These are phyloP conservation scores for Camponotus floridanus DNA, from an alignment of 1,140 invertebrate genomes.

Conservation along the genomic window DNA sequence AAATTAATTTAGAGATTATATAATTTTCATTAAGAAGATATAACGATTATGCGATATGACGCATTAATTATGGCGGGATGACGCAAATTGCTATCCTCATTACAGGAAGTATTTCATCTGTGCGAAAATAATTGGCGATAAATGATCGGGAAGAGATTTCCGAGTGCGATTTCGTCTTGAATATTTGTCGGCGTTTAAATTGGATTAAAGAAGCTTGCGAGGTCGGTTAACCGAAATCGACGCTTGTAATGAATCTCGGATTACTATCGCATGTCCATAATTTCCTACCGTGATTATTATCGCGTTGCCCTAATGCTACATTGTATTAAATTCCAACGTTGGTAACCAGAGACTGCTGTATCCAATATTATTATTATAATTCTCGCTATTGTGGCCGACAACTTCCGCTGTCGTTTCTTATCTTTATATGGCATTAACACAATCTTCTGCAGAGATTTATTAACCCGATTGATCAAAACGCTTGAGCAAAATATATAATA, in stretches of 20 bases:
- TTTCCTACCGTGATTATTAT: conserved; percentile 62
- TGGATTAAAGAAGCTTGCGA: conserved; percentile 56
- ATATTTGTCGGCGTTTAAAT: conserved; percentile 41
- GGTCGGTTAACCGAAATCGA: conserved; percentile 49
- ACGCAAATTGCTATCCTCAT: conserved; percentile 29
- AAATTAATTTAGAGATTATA: too few species aligned
- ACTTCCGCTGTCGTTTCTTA: conserved; percentile 35
- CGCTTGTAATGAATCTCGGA: conserved; percentile 62
- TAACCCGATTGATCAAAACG: background rate
- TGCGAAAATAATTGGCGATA: conserved; percentile 47
- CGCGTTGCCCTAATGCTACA: conserved; percentile 59
- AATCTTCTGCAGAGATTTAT: conserved; percentile 7
- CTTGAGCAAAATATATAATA: background rate
- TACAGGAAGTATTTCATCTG: conserved; percentile 8
- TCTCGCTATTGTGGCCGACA: conserved; percentile 42
- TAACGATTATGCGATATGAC: background rate
- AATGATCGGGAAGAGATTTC: conserved; percentile 31
- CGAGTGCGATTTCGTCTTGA: conserved; percentile 44
- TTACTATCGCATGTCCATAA: conserved; percentile 62
- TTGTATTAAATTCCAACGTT: conserved; percentile 62
- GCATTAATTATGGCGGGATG: background rate
- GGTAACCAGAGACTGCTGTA: conserved; percentile 45
- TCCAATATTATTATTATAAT: conserved; percentile 61
- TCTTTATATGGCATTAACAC: background rate
- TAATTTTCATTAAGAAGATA: background rate